Evolutionary conservation across 2,797 vertebrate genomes (phyloP), one percentile per base, ranked within the genome.

Genomic region (Sebastes minor): DNA sequence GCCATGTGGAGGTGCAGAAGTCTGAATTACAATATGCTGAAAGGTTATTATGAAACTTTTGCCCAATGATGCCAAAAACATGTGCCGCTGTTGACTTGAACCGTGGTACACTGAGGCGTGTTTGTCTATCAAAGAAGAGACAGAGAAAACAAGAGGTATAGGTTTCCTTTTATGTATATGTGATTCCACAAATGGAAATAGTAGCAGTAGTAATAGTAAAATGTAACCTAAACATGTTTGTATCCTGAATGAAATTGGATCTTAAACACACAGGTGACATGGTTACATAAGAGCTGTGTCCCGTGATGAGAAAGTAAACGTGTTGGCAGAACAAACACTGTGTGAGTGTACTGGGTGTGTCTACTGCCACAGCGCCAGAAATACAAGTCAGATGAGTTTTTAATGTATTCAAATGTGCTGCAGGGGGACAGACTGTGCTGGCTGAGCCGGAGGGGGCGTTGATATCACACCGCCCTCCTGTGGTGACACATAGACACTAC

Each of bases 381-480:
- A 86, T 85, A 84, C 91, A 67, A 74, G 92, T 89, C 71, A 6
- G 85, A 28, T 82, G 3, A 80, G 67, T 88, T 88, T 81, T 78
- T 32, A 8, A 65, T 72, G 67, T 42, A 25, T 42, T 69, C 22
- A 57, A 13, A 23, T 23, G 12, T 11, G 42, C 20, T 61, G 9
- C 42, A n/a, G 18, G 27, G 53, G 32, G 27, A 33, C 3, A 30
- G 30, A 53, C 1, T 13, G 12, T 61, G 71, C 60, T 64, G 75
- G 61, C 1, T 27, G 49, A 42, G 66, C 77, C 74, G 18, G 5
- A 42, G 11, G 30, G 30, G 16, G 71, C 0, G 9, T 5, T 65
- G 11, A 46, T 6, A 8, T 35, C 32, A 81, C 60, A 82, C 71
- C 68, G 84, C 87, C 88, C 18, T 74, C 81, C 13, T 9, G 81